Evolutionary conservation across 1,140 invertebrate species (phyloP), one percentile per base, ranked within the genome.

Genomic region (Luehdorfia chinensis): DNA sequence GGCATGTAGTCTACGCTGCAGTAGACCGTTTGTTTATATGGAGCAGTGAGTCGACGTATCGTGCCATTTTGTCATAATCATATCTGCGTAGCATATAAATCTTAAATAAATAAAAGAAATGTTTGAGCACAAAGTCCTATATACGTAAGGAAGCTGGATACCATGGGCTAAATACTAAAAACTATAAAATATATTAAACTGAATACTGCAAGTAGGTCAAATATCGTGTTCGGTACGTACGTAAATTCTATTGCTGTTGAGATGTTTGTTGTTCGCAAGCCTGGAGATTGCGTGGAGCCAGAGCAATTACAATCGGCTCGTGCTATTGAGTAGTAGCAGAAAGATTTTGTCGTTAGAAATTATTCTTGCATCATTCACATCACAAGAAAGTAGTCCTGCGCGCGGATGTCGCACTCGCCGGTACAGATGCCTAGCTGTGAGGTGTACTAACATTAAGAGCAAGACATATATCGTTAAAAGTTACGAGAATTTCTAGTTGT

Each of bases 101-200:
- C 27, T 5, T 41, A n/a, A n/a, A n/a, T 13, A 41, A 41, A 41
- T 27, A 11, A 25, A 41, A 2, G 19, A 36, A 15, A 32, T 36
- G 19, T 41, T 25, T 27, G 13, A 41, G 36, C 36, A 13, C 36
- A 41, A 41, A 41, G 8, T 41, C 21, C 19, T 41, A 27, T 41
- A 27, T 41, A 27, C 13, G 12, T 41, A 41, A 27, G 19, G 23
- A 21, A 27, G 14, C 23, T 11, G 36, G 11, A 11, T 27, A 14
- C 12, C 36, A 27, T 12, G 21, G 12, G 11, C 23, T 18, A 7
- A 32, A 19, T 12, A 9, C 19, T 9, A 39, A 12, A 39, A 13
- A 21, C n/a, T n/a, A 27, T 41, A 13, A n/a, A 27, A 21, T 19
- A 37, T n/a, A 27, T n/a, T n/a, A 1, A 27, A 27, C 7, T 27